Base-by-base conservation (phyloP, 2,888 invertebrate genomes). In the Dasypolia templi region DNA sequence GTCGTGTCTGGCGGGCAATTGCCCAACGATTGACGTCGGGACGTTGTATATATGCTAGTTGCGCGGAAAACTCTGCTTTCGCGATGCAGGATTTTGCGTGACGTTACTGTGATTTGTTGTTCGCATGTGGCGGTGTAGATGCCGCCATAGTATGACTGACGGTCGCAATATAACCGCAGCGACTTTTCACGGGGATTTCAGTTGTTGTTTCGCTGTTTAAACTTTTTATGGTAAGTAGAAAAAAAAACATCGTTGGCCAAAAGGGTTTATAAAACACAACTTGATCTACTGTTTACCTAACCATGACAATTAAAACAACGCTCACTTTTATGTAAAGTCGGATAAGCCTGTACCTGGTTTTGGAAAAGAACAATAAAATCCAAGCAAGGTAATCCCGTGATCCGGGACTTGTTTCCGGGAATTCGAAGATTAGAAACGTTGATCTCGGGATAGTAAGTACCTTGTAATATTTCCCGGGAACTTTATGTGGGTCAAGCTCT, bases 281-380 rank as follows among this genome's bases (percentile, higher is more conserved):
- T 62, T 73, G 49, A 72, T 59, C 68, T 58, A 35, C 75, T 72
- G 69, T 64, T 82, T 70, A 35, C 29, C 9, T 58, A 39, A 62
- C 78, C 44, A 67, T 44, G 59, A 49, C 67, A 81, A 84, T 79
- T 77, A 86, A 82, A 84, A 81, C 75, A 72, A 32, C 46, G 64
- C 63, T 72, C 65, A 80, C 58, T 67, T 75, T 78, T 83, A 79
- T 61, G 59, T 64, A 58, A 81, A 85, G 77, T 66, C 73, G 64
- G 82, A 82, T 79, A 77, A 84, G 70, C 79, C 42, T 35, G 58
- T 62, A 73, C 72, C 76, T 81, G 80, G 84, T 86, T 84, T 76
- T 81, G 63, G 83, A 72, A 81, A 83, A 81, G 78, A 81, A 86
- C 86, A 79, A 81, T 87, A 87, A 86, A 86, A 84, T 81, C 77